Evolutionary conservation across 2,113 vertebrate species (phyloP).

Genomic region (Larimichthys crocea): DNA sequence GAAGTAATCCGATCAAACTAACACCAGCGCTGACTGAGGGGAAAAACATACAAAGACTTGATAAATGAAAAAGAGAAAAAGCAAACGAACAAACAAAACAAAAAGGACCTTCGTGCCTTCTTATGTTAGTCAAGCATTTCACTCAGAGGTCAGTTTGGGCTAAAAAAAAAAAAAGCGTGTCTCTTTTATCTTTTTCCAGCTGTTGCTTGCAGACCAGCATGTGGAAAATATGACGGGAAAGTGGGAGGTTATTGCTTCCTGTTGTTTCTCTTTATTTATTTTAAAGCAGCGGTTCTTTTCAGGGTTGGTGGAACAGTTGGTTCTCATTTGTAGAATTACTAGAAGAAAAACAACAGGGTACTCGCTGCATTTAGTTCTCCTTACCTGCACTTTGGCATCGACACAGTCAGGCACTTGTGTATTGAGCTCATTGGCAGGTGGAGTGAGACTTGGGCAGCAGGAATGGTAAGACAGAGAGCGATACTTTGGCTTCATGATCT

Average conservation of each 20-base stretch:
- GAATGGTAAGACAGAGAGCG: slow-evolving; percentile 95
- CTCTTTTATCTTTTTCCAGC: slow-evolving; percentile 48
- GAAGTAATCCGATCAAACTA: too few species aligned
- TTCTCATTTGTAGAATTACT: slow-evolving; percentile 9
- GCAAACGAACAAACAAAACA: too few species aligned
- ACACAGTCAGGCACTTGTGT: slow-evolving; percentile 89
- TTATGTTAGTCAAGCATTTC: slow-evolving; percentile 28
- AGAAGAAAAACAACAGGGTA: neutral
- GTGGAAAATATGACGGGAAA: slow-evolving; percentile 7
- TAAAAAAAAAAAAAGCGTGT: neutral
- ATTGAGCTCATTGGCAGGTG: slow-evolving; percentile 88
- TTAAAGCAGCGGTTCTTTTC: slow-evolving; percentile 1
- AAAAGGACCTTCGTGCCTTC: neutral
- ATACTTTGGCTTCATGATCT: slow-evolving; percentile 99
- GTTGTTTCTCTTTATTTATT: slow-evolving; percentile 18
- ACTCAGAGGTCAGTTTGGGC: neutral
- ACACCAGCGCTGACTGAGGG: neutral
- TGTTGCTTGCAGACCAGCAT: slow-evolving; percentile 4
- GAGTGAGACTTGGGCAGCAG: slow-evolving; percentile 95
- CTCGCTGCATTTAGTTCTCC: neutral
- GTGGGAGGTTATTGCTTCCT: slow-evolving; percentile 29
- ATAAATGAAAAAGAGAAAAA: neutral
- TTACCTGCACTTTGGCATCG: slow-evolving; percentile 90
- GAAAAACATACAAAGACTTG: neutral
- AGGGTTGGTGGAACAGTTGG: neutral